phyloP scores from a whole-genome alignment of 2,113 vertebrate species.

The Rhineura floridana region DNA sequence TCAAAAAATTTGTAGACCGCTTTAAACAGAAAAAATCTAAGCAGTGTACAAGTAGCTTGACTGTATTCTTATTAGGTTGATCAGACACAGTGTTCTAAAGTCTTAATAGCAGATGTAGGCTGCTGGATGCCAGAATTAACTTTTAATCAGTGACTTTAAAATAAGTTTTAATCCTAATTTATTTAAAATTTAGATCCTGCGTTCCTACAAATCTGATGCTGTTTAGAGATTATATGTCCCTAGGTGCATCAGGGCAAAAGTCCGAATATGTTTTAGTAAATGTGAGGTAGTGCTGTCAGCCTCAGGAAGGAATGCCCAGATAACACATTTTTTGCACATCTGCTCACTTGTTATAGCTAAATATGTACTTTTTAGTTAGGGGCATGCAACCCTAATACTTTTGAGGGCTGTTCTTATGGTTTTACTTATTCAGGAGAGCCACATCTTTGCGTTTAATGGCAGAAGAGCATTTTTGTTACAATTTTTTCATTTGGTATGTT shows the following conservation, averaged over 20 bases:
- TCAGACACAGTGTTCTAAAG: background rate
- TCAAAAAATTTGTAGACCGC: too few relatives aligned
- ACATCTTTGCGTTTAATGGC: background rate
- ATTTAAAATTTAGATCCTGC: background rate
- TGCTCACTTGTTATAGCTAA: background rate
- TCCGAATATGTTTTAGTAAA: background rate
- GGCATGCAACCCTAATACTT: background rate
- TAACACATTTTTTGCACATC: background rate
- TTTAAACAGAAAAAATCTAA: too few relatives aligned
- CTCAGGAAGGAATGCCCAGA: background rate
- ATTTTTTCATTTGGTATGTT: background rate
- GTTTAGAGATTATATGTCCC: background rate
- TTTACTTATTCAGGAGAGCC: background rate
- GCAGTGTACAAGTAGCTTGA: background rate
- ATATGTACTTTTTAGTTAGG: background rate
- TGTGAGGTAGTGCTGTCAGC: background rate
- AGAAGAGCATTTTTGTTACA: background rate
- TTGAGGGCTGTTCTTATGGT: background rate
- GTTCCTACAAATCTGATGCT: background rate
- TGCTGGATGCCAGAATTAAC: background rate
- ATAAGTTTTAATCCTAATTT: background rate
- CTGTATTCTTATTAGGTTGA: background rate
- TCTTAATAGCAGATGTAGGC: background rate
- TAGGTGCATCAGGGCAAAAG: background rate
- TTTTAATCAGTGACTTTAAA: background rate